Evolutionary conservation across 2,888 invertebrate species (phyloP), one percentile per base, ranked within the genome.

Genomic region (Hirtodrosophila trivittata): DNA sequence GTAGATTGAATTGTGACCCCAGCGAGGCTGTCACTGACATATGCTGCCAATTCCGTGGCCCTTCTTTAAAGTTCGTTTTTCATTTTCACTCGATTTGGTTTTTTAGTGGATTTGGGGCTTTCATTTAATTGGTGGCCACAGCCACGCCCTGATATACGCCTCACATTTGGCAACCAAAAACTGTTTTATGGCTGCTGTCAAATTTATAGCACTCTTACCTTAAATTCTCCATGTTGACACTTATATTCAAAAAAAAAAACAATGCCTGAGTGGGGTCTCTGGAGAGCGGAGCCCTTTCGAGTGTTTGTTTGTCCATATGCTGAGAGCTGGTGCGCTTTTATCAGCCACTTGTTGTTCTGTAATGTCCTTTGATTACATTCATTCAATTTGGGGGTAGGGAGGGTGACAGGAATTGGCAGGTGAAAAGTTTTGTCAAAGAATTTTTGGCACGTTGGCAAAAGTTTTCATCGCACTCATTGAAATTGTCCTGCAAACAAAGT

Each of bases 61-160:
- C 51, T 12, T 10, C 33, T 50, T 50, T 39, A 62, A 50, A 46
- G 54, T 30, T 41, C 13, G 5, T 21, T 12, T 21, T 32, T 12
- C 37, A 30, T 26, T 46, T 38, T 30, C 12, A 32, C 6, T 30
- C 16, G 7, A 10, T 39, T 38, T 37, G 14, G 12, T 50, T 28
- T 32, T 33, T 35, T 28, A 52, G 32, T 52, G 35, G 39, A 37
- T 57, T 65, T 42, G 64, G 46, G 71, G 54, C 59, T 58, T 66
- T 45, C 9, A 71, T 80, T 71, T 80, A 81, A 80, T 81, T 80
- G 80, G 58, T 69, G 51, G 10, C 46, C 60, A 55, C 51, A 56
- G 59, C 39, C 32, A 65, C 65, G 65, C 47, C 65, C 42, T 12
- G 39, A 42, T 8, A 13, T 49, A 43, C 64, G 55, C 59, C 50